Percentiles rank a stretch among this genome's conserved stretches.
These are phyloP conservation scores for Osmerus mordax DNA, from an alignment of 2,113 vertebrate species.

Conservation along the genomic window DNA sequence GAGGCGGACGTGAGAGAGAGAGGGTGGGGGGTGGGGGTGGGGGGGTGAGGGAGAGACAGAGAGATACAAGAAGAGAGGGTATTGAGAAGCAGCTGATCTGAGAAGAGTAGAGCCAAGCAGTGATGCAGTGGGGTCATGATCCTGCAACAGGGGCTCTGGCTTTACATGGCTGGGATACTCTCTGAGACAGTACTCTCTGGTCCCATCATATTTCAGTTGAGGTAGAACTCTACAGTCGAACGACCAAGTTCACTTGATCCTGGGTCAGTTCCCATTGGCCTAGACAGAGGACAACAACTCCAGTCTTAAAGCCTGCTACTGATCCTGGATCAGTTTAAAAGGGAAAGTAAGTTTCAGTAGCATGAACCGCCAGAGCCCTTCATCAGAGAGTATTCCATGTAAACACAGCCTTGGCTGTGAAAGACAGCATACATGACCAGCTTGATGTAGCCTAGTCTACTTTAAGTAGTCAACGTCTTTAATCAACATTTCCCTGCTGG, in stretches of 20 bases:
- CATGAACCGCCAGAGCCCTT: not conserved
- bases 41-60: conserved; percentile 51
- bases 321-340: no score
- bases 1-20: conserved; percentile 47
- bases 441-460: not conserved
- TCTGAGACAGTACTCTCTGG: no score
- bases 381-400: conserved; percentile 77
- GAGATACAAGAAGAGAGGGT: conserved; percentile 60
- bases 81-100: conserved; percentile 81
- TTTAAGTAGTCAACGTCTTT: no score
- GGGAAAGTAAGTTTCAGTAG: no score
- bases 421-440: conserved; percentile 58
- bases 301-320: no score
- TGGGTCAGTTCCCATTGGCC: no score
- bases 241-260: no score
- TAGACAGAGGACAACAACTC: no score
- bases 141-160: not conserved
- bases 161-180: no score
- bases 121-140: conserved; percentile 63
- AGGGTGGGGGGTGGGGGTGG: conserved; percentile 31
- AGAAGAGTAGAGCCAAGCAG: conserved; percentile 69
- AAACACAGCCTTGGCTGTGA: conserved; percentile 33
- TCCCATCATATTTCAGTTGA: no score
- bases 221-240: no score
- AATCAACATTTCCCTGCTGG: no score